phyloP scores from a whole-genome alignment of 2,113 vertebrate genomes.

The Calidris pygmaea region DNA sequence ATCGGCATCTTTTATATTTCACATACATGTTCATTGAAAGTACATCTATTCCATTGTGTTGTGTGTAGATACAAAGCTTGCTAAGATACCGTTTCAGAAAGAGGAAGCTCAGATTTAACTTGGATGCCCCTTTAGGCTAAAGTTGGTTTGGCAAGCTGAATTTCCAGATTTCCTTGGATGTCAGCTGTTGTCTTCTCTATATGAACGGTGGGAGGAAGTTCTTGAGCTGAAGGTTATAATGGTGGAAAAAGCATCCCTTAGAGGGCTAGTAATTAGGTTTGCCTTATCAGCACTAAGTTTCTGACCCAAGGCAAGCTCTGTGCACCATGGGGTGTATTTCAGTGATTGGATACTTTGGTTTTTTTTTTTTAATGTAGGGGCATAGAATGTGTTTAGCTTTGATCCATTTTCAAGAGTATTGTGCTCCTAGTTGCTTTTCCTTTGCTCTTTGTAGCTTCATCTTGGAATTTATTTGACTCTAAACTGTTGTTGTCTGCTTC shows the following conservation, averaged over 20 bases:
- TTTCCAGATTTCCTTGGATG: not conserved
- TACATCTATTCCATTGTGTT: not conserved
- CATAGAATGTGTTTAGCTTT: not conserved
- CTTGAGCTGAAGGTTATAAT: not conserved
- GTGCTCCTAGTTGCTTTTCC: not conserved
- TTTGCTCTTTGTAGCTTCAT: not conserved
- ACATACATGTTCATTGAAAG: not conserved
- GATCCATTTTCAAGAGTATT: not conserved
- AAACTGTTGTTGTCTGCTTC: constrained; percentile 43
- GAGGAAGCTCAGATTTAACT: not conserved
- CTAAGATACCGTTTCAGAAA: not conserved
- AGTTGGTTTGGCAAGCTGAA: not conserved
- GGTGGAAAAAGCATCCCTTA: not conserved
- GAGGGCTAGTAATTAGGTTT: not conserved
- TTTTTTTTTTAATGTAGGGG: not conserved
- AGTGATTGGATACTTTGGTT: not conserved
- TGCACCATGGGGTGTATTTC: not conserved
- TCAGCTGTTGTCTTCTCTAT: not conserved
- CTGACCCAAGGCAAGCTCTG: not conserved
- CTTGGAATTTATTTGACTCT: not conserved
- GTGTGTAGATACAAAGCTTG: not conserved
- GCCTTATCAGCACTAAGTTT: not conserved
- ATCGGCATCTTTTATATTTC: not conserved
- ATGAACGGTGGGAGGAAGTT: not conserved
- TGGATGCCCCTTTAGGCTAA: not conserved